phyloP scores from a whole-genome alignment of 2,888 invertebrate genomes.

The Ischnus inquisitorius region DNA sequence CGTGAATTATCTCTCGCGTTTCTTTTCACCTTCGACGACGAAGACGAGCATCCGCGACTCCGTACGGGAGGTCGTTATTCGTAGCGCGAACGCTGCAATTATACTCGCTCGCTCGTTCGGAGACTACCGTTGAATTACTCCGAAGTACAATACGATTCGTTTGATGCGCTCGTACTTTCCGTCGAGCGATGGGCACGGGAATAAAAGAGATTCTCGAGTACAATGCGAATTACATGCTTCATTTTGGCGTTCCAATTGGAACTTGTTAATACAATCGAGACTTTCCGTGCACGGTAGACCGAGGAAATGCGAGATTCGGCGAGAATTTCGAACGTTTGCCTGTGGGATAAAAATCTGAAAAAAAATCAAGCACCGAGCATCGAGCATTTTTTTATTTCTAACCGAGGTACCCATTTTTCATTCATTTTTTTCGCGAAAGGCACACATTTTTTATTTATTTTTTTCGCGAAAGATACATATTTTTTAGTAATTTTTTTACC shows the following conservation, averaged over 20 bases:
- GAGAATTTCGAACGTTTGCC: too few relatives aligned
- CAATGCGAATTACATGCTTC: too few relatives aligned
- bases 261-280: too few relatives aligned
- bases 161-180: slow-evolving; percentile 59
- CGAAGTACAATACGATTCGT: slow-evolving; percentile 42
- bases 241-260: too few relatives aligned
- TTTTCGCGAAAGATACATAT: background rate
- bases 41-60: slow-evolving; percentile 5
- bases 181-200: background rate
- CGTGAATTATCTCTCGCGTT: slow-evolving; percentile 64
- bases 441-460: background rate
- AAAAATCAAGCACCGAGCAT: too few relatives aligned
- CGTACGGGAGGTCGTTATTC: background rate
- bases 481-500: too few relatives aligned
- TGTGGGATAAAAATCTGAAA: too few relatives aligned
- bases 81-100: slow-evolving; percentile 56
- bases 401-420: too few relatives aligned
- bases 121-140: slow-evolving; percentile 39
- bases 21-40: slow-evolving; percentile 64
- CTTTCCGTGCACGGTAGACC: too few relatives aligned
- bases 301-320: too few relatives aligned
- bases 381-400: too few relatives aligned
- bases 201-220: slow-evolving; percentile 4
- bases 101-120: slow-evolving; percentile 24
- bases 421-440: too few relatives aligned